Evolutionary conservation across 2,888 invertebrate genomes (phyloP), one percentile per base, ranked within the genome.

Genomic region (Punctoribates punctum): DNA sequence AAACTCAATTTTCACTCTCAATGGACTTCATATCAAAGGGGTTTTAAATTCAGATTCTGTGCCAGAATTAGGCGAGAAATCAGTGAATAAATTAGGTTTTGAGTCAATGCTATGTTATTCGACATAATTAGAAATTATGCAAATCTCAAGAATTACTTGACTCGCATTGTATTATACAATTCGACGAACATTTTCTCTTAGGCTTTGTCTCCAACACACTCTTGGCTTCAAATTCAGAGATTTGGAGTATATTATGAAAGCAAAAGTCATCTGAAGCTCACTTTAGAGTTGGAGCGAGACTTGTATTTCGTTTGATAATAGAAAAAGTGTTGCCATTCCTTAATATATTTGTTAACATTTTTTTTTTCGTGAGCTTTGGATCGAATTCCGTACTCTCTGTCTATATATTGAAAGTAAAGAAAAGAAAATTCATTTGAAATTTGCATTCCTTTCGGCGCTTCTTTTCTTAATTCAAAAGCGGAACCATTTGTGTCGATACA

Each of bases 111-210:
- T 11, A 20, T 65, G 65, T 17, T 65, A 65, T 65, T 65, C 27
- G n/a, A 65, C 65, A 65, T 65, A 65, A 65, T 65, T 65, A 65
- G 65, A 65, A 34, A 65, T 65, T 65, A 65, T 65, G 65, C 65
- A 65, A 65, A 65, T 65, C 27, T 38, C 8, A 38, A 29, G 17
- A 65, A 65, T 65, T 65, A 65, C 65, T 65, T 65, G 34, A 65
- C n/a, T 65, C 25, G 27, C 34, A 65, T 34, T 65, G 65, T 65
- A 38, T 65, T 65, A 65, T 17, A 38, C 65, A 65, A 65, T 65
- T 65, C 20, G 29, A 65, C 29, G 25, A 25, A 65, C 5, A 65
- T 27, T 65, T 38, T n/a, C 29, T 34, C 11, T 38, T 6, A 34
- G 65, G 34, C 65, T 65, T 65, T 65, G 34, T 62, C 1, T 6